Evolutionary conservation across 2,797 vertebrate species (phyloP).

Genomic region (Buceros bicornis): DNA sequence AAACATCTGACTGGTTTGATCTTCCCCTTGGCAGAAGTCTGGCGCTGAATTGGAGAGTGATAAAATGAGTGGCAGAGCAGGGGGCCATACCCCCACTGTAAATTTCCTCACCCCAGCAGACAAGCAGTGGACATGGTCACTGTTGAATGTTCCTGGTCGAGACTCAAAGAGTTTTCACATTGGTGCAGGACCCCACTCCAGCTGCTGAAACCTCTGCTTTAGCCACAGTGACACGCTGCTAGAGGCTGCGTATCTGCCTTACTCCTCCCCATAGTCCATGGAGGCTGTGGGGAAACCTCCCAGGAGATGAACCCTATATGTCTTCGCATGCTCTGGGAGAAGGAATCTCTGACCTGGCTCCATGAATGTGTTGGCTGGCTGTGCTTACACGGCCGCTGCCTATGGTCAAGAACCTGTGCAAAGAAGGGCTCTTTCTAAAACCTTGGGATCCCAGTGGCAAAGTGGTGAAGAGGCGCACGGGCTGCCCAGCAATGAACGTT

Average conservation of each 20-base stretch:
- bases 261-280: neutral
- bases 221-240: neutral
- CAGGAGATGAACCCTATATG: neutral
- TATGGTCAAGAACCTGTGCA: neutral
- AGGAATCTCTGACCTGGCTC: neutral
- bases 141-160: neutral
- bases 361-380: neutral
- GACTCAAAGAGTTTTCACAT: neutral
- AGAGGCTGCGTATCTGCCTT: neutral
- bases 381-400: neutral
- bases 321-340: neutral
- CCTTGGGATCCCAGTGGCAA: neutral
- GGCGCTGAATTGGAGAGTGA: neutral
- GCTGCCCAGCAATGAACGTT: neutral
- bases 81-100: neutral
- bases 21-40: neutral
- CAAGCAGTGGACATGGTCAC: neutral
- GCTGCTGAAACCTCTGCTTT: neutral
- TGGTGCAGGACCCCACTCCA: neutral
- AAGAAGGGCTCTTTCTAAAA: neutral
- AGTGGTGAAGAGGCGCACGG: neutral
- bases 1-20: neutral
- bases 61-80: neutral
- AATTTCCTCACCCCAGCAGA: neutral
- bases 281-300: neutral